Percentiles rank a stretch among this genome's conserved stretches.
These are phyloP conservation scores for Acronicta aceris DNA, from an alignment of 2,888 invertebrate genomes.

Conservation along the genomic window DNA sequence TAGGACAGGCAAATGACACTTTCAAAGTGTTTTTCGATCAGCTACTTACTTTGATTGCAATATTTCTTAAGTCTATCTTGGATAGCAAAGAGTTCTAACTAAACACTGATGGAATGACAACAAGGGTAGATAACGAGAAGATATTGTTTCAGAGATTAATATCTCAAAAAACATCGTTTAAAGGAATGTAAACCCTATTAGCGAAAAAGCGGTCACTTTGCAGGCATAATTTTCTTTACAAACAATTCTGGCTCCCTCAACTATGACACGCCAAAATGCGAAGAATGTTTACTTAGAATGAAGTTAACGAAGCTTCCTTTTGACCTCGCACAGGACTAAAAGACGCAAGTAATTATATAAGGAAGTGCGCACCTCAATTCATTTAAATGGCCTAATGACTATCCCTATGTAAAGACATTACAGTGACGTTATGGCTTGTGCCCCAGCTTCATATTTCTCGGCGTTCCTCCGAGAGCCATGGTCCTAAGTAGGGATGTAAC, in stretches of 20 bases:
- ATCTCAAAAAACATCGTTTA: too few relatives aligned
- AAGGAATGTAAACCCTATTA: not conserved
- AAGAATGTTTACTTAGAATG: constrained; percentile 21
- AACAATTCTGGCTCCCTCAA: constrained; percentile 9
- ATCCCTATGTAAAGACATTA: constrained; percentile 29
- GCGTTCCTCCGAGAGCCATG: constrained; percentile 26
- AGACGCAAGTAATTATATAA: constrained; percentile 14
- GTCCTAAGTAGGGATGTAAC: constrained; percentile 13
- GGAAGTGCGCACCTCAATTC: constrained; percentile 20
- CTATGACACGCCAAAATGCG: constrained; percentile 6
- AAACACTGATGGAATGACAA: too few relatives aligned
- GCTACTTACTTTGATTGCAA: too few relatives aligned
- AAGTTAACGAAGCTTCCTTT: constrained; percentile 10
- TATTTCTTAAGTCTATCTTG: too few relatives aligned
- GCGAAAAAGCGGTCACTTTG: not conserved
- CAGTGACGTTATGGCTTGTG: constrained; percentile 25
- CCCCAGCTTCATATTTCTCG: constrained; percentile 43
- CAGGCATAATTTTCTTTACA: constrained; percentile 16
- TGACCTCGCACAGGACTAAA: constrained; percentile 12
- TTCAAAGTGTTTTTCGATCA: too few relatives aligned
- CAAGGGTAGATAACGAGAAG: too few relatives aligned
- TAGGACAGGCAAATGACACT: too few relatives aligned
- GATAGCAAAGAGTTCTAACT: too few relatives aligned
- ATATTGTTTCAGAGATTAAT: too few relatives aligned
- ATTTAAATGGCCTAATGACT: constrained; percentile 45